Evolutionary conservation across 2,888 invertebrate genomes (phyloP).

Genomic region (Plagiodera versicolora): DNA sequence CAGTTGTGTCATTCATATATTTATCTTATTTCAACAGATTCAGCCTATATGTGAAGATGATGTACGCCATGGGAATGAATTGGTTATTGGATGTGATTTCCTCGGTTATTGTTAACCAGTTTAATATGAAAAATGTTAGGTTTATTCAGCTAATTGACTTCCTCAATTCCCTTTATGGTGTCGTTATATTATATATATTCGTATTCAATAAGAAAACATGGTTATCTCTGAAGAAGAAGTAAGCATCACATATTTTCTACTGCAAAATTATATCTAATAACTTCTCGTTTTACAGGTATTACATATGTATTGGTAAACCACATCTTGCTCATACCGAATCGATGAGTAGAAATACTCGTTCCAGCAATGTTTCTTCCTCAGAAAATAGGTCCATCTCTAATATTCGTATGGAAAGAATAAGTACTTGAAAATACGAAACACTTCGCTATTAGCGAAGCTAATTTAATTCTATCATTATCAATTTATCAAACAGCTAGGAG

Average conservation of each 20-base stretch:
- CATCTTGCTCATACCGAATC: constrained; percentile 44
- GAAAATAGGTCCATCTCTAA: constrained; percentile 29
- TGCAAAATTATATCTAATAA: too few relatives aligned
- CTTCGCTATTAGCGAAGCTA: too few relatives aligned
- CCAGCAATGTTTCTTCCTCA: constrained; percentile 38
- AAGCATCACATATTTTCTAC: constrained; percentile 11
- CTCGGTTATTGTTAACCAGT: constrained; percentile 55
- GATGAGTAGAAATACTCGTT: constrained; percentile 33
- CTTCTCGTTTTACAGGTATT: constrained; percentile 44
- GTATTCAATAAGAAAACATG: constrained; percentile 72
- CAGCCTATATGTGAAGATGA: constrained; percentile 75
- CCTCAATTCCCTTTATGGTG: constrained; percentile 69
- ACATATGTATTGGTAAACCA: constrained; percentile 45
- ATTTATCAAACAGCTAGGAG: too few relatives aligned
- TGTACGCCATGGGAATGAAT: constrained; percentile 84
- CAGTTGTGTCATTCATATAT: too few relatives aligned
- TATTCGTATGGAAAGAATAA: constrained; percentile 21
- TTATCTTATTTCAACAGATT: constrained; percentile 64
- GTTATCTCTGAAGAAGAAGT: constrained; percentile 64
- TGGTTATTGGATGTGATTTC: constrained; percentile 81
- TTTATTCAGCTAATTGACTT: constrained; percentile 67
- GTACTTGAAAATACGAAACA: constrained; percentile 21
- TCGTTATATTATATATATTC: constrained; percentile 72
- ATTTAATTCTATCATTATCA: too few relatives aligned
- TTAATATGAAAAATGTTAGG: constrained; percentile 42